phyloP scores from a whole-genome alignment of 2,113 vertebrate genomes.

The Corythoichthys intestinalis region DNA sequence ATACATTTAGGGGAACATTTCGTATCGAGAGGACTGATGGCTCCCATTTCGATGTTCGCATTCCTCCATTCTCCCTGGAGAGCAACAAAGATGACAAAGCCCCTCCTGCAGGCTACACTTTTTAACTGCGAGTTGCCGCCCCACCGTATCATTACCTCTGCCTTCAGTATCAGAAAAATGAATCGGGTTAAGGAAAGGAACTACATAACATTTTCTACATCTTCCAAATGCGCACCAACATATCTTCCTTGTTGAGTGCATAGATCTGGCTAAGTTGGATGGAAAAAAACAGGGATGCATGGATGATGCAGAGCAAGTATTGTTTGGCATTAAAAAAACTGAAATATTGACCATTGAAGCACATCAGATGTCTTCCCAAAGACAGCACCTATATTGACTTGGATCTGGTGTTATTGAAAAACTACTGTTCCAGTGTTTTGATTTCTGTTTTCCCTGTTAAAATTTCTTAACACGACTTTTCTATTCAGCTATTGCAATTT shows the following conservation, averaged over 20 bases:
- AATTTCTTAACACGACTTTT: background rate
- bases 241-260: background rate
- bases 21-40: constrained; percentile 93
- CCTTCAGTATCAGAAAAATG: constrained; percentile 16
- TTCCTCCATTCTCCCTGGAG: constrained; percentile 97
- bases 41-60: constrained; percentile 95
- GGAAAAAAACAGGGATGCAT: background rate
- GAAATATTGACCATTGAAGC: constrained; percentile 10
- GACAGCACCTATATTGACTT: background rate
- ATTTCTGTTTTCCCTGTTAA: background rate
- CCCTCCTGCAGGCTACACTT: constrained; percentile 91
- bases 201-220: constrained; percentile 5
- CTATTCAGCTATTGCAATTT: background rate
- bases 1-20: constrained; percentile 85
- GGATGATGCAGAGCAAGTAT: constrained; percentile 1
- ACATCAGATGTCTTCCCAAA: constrained; percentile 6
- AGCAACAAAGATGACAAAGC: constrained; percentile 99
- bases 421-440: background rate
- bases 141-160: constrained; percentile 15
- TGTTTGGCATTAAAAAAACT: constrained; percentile 3
- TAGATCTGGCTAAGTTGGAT: background rate
- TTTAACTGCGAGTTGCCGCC: constrained; percentile 41
- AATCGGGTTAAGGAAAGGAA: constrained; percentile 18
- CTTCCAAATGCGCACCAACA: constrained; percentile 10
- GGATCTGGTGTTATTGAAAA: background rate